These are phyloP conservation scores for Cryptotermes secundus DNA, from an alignment of 1,140 invertebrate genomes.

Conservation along the genomic window DNA sequence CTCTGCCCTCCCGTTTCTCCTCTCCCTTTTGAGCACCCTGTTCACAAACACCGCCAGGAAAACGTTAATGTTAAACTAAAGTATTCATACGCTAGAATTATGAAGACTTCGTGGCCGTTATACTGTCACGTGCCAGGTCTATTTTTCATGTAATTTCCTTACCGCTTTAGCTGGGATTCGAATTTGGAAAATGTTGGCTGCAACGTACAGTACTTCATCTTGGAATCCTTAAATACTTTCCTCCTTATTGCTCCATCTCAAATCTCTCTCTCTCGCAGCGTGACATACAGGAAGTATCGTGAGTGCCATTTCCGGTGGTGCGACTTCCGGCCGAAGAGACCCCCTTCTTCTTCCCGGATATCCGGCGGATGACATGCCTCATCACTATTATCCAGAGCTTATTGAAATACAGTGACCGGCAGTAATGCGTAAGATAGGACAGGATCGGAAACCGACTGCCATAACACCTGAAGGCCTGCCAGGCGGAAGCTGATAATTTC, in stretches of 20 bases:
- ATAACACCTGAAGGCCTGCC: too few species aligned
- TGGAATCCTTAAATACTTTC: background rate
- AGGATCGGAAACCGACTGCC: too few species aligned
- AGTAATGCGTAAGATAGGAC: background rate
- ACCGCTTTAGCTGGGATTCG: background rate
- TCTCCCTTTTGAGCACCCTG: too few species aligned
- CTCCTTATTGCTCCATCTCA: background rate
- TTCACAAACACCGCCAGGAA: too few species aligned
- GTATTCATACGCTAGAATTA: too few species aligned
- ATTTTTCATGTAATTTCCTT: too few species aligned
- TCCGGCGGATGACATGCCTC: constrained; percentile 11
- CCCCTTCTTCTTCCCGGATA: background rate
- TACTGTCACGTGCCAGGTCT: too few species aligned
- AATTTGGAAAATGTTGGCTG: background rate
- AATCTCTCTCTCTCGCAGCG: background rate
- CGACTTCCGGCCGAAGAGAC: background rate
- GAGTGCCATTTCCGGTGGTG: constrained; percentile 8
- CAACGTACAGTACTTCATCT: background rate
- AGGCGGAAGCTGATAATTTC: too few species aligned
- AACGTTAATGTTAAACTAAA: too few species aligned
- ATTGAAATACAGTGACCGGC: background rate
- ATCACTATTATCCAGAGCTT: background rate
- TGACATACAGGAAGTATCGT: background rate
- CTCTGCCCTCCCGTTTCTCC: too few species aligned
- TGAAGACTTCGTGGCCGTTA: too few species aligned